Conservation (phyloP, 1,140 invertebrate genomes). For the Heliothis virescens region DNA sequence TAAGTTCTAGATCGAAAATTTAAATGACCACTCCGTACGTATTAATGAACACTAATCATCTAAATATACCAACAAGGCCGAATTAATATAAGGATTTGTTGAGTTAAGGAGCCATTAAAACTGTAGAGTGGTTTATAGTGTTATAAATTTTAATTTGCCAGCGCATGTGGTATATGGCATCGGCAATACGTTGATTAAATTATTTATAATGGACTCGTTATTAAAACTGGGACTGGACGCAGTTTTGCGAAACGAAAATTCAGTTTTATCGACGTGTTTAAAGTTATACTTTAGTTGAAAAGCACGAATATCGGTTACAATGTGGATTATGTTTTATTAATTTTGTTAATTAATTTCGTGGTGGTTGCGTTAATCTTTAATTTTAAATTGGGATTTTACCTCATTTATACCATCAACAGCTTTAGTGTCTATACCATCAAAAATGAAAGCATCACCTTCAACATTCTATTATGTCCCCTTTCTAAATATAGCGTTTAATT, state of each 20-base stretch:
- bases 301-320: background rate
- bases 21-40: slow-evolving; percentile 28
- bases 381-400: background rate
- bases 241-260: slow-evolving; percentile 35
- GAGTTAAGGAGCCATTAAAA: slow-evolving; percentile 58
- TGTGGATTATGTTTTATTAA: slow-evolving; percentile 3
- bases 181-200: slow-evolving; percentile 51
- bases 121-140: slow-evolving; percentile 53
- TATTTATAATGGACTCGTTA: slow-evolving; percentile 49
- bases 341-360: slow-evolving; percentile 6
- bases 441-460: background rate
- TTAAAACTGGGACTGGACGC: slow-evolving; percentile 35
- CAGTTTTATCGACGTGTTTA: slow-evolving; percentile 7
- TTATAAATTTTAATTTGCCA: slow-evolving; percentile 61
- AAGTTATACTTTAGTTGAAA: slow-evolving; percentile 3
- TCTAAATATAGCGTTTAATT: background rate
- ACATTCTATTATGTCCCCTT: background rate
- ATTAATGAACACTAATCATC: slow-evolving; percentile 74
- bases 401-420: background rate
- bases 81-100: slow-evolving; percentile 75
- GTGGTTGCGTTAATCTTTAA: background rate
- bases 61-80: slow-evolving; percentile 74
- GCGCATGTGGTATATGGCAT: slow-evolving; percentile 46
- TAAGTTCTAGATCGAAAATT: slow-evolving; percentile 30
- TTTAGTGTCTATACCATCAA: background rate